Evolutionary conservation across 2,113 vertebrate species (phyloP), one percentile per base, ranked within the genome.

Genomic region (Pituophis catenifer): DNA sequence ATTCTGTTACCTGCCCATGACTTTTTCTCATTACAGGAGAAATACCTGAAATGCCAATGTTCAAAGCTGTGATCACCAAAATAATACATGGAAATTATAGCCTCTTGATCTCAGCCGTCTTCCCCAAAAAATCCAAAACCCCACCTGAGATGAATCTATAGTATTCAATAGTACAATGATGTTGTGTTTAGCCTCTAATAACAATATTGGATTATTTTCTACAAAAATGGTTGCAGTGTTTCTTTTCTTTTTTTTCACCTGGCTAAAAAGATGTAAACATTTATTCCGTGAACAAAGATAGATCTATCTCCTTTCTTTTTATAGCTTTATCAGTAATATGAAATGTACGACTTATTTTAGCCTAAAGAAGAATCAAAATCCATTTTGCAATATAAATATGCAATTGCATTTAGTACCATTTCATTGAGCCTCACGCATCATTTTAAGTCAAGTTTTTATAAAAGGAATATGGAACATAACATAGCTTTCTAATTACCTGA

Each of bases 371-470:
- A 95, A 94, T 90, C 89, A 90, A 21, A 48, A 29, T 90, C 89
- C 58, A 38, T 81, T 95, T 94, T 95, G 89, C 89, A 70, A 81
- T 75, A 53, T 94, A 95, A 95, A 96, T 96, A 96, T 65, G 93
- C 91, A 95, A 89, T 91, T 93, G 85, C 92, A 95, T 95, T 65
- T 92, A 94, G 92, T 96, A 94, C 70, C 93, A 93, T 93, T 97
- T 38, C 95, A 95, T 95, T 93, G 87, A 91, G 59, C 89, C 92
- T 96, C 33, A 48, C 2, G 58, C 11, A 85, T 62, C 92, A 95
- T 88, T 94, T 94, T 95, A 96, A 96, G 93, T 96, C 90, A 95
- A 26, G 17, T 93, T 96, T 96, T 91, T 91, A 93, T 94, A 93
- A 86, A 44, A 95, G 48, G 92, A 89, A 65, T 94, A 88, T 94